Evolutionary conservation across 53 echinoderm and acorn worm species (phyloP).

Genomic region (Apostichopus leukothele): DNA sequence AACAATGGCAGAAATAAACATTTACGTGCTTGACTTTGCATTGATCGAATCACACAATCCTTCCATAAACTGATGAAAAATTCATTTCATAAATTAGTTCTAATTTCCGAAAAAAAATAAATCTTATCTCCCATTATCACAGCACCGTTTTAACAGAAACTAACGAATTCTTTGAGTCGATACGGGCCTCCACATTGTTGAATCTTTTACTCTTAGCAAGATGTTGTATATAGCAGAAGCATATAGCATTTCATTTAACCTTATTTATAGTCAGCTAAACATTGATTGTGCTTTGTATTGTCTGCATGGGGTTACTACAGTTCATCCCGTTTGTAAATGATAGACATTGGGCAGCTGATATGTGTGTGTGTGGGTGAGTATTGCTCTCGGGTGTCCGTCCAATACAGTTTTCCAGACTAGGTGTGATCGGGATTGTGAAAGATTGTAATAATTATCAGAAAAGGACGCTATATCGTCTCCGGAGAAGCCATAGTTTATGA

Average conservation of each 20-base stretch:
- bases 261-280: background rate
- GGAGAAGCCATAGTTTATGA: background rate
- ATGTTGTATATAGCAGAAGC: background rate
- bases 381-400: slow-evolving; percentile 36
- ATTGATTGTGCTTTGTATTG: slow-evolving; percentile 29
- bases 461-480: background rate
- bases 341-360: slow-evolving; percentile 32
- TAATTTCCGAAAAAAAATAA: too few relatives aligned
- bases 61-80: too few relatives aligned
- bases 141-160: too few relatives aligned
- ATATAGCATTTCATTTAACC: background rate
- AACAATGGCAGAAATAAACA: too few relatives aligned
- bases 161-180: too few relatives aligned
- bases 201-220: too few relatives aligned
- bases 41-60: too few relatives aligned
- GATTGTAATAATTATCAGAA: slow-evolving; percentile 38
- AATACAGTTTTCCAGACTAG: background rate
- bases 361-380: background rate
- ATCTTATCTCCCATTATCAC: too few relatives aligned
- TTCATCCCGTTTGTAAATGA: background rate
- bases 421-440: slow-evolving; percentile 22
- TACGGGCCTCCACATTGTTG: too few relatives aligned
- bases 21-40: too few relatives aligned
- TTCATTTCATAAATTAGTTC: too few relatives aligned
- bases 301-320: slow-evolving; percentile 35